These are phyloP conservation scores for Zhuqinia jingwanae DNA, from an alignment of 2,888 invertebrate species.

Conservation along the genomic window DNA sequence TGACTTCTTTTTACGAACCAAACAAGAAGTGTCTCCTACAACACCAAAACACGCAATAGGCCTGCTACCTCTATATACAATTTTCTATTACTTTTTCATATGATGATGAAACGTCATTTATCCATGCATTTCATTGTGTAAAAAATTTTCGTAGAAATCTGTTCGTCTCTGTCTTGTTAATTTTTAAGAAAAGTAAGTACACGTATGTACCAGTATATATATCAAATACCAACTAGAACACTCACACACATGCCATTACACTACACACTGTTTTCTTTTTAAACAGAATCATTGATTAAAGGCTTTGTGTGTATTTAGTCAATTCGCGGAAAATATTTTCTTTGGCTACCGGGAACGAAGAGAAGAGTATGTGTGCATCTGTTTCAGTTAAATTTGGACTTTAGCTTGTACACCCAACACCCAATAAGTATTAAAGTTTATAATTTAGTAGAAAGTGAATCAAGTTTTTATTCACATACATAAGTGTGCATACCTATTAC, in stretches of 20 bases:
- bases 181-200: no score
- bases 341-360: not conserved
- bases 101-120: not conserved
- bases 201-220: no score
- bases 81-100: not conserved
- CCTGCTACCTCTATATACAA: not conserved
- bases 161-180: no score
- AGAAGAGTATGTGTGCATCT: constrained; percentile 9
- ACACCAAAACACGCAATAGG: constrained; percentile 10
- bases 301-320: not conserved
- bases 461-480: constrained; percentile 8
- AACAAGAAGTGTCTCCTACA: constrained; percentile 26
- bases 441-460: not conserved
- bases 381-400: not conserved
- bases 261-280: no score
- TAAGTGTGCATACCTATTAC: no score
- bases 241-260: no score
- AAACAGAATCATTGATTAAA: not conserved
- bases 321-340: not conserved
- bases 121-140: not conserved
- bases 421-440: not conserved
- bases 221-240: no score
- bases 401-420: not conserved
- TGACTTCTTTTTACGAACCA: not conserved
- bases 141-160: not conserved